Base-by-base conservation (phyloP, 1,140 invertebrate genomes). In the Hestina assimilis region DNA sequence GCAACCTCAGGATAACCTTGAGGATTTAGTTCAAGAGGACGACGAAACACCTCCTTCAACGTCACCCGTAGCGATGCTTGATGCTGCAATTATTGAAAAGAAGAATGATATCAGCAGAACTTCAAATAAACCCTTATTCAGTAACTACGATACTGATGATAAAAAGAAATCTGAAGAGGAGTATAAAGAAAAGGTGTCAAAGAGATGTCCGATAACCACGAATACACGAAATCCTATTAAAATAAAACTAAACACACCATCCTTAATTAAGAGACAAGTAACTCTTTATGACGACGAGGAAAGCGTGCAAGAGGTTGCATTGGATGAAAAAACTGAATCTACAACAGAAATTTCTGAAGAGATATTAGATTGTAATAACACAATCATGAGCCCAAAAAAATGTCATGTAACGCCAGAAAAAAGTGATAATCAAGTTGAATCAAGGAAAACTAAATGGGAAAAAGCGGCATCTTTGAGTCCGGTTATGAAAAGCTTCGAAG, bases 1-100 rank as follows among this genome's bases (percentile, higher is more conserved):
- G 24, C 54, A 52, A 4, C 56, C 58, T 1, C 51, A 55, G 12
- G 71, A 76, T 41, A 64, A 66, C 21, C 63, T 80, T 6, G 83
- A 87, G 42, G 84, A 90, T 50, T 66, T 89, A 4, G 76, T 89
- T n/a, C 89, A 79, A 51, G 83, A 89, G 50, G 87, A 89, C 40
- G 82, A 83, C 46, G 82, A 84, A 3, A 46, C 57, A 3, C 57
- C 48, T 9, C 57, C 57, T 0, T 45, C 47, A 6, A 28, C 31
- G 2, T 52, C 48, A 1, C 57, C 42, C 8, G 31, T 29, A n/a
- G 7, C 14, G 5, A 15, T 7, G n/a, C 9, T 11, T 9, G 50
- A 53, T 5, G 3, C 17, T 31, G 17, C 5, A 12, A n/a, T 19
- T 28, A 19, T 9, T 15, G 41, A 51, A 19, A 15, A 12, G 15